phyloP scores from a whole-genome alignment of 1,140 invertebrate species.

The Zaprionus capensis region DNA sequence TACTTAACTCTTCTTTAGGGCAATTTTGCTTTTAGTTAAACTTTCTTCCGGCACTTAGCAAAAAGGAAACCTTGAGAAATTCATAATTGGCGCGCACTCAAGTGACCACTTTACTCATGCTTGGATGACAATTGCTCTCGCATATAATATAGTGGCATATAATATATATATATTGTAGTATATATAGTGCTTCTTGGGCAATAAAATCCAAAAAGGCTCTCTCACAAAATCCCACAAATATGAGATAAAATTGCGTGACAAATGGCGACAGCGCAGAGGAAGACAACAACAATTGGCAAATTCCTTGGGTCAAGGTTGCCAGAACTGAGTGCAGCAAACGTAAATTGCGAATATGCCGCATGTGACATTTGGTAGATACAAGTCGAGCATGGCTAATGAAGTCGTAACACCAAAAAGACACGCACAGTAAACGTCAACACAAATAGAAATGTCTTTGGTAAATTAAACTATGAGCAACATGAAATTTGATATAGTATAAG shows the following conservation, averaged over 20 bases:
- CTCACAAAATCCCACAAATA: slow-evolving; percentile 15
- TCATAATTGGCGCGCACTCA: neutral
- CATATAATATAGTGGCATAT: neutral
- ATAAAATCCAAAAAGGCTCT: slow-evolving; percentile 24
- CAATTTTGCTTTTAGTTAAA: neutral
- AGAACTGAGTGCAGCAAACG: slow-evolving; percentile 4
- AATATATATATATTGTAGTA: neutral
- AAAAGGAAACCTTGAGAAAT: neutral
- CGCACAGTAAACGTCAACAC: neutral
- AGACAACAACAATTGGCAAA: neutral
- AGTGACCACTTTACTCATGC: neutral
- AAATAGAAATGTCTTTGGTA: neutral
- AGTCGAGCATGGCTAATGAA: slow-evolving; percentile 4
- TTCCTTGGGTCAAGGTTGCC: slow-evolving; percentile 35
- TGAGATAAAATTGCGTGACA: slow-evolving; percentile 42
- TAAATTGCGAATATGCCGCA: slow-evolving; percentile 13
- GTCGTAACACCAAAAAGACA: neutral
- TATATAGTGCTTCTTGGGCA: slow-evolving; percentile 9
- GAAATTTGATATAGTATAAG: neutral
- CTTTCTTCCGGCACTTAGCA: neutral
- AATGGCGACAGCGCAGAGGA: slow-evolving; percentile 21
- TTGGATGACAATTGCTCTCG: neutral
- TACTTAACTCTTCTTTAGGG: neutral
- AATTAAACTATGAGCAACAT: no score
- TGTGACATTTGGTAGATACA: neutral